These are phyloP conservation scores for Eubucco bourcierii DNA, from an alignment of 2,113 vertebrate species.

Conservation along the genomic window DNA sequence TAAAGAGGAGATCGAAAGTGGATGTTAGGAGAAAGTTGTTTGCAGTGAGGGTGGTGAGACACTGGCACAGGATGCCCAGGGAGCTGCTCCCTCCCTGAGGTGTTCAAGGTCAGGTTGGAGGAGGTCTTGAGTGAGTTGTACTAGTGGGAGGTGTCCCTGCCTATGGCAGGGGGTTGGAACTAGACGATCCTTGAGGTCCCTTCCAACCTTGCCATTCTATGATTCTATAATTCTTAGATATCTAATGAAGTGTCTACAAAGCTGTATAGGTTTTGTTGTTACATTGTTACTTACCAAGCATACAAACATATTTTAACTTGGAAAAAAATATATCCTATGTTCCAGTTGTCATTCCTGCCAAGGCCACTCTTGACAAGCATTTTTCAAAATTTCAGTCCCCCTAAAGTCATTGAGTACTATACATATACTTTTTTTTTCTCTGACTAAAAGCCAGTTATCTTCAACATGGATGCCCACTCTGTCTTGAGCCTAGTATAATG, in stretches of 20 bases:
- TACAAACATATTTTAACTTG: neutral
- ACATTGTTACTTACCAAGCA: neutral
- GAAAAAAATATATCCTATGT: neutral
- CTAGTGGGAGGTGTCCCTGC: too few relatives aligned
- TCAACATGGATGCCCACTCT: neutral
- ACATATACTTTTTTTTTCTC: neutral
- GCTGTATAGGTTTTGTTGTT: neutral
- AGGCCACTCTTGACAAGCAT: neutral
- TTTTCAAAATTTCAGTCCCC: neutral
- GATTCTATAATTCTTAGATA: neutral
- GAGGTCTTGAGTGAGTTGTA: too few relatives aligned
- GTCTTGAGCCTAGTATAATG: neutral
- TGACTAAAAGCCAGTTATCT: neutral
- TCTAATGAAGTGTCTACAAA: neutral
- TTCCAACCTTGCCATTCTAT: too few relatives aligned
- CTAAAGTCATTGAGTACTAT: neutral
- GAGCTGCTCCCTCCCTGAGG: too few relatives aligned
- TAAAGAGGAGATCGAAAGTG: too few relatives aligned
- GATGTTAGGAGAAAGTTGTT: too few relatives aligned
- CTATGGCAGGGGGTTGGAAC: too few relatives aligned
- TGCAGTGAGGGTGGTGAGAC: too few relatives aligned
- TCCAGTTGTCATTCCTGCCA: neutral
- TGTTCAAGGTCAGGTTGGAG: too few relatives aligned
- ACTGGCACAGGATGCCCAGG: too few relatives aligned
- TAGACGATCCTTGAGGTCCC: too few relatives aligned